Evolutionary conservation across 1,140 invertebrate genomes (phyloP).

Genomic region (Ericerus pela): DNA sequence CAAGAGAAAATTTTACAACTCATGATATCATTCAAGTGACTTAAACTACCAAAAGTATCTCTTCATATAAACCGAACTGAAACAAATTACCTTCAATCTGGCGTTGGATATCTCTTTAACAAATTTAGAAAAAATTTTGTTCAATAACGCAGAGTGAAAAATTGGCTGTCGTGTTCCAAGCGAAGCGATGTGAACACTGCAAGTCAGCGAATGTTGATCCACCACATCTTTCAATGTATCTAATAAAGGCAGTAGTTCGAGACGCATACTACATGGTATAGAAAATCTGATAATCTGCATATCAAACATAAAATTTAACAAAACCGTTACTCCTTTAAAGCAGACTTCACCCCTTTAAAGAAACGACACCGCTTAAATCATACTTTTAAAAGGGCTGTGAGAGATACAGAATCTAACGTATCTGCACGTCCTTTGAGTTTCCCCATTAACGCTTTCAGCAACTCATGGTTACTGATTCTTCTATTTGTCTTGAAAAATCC

Average conservation of each 20-base stretch:
- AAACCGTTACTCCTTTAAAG: too few relatives aligned
- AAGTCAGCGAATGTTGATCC: slow-evolving; percentile 6
- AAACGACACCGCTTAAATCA: too few relatives aligned
- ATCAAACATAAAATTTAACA: background rate
- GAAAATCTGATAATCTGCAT: background rate
- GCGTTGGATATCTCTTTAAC: slow-evolving; percentile 1
- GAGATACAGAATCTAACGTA: background rate
- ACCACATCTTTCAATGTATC: background rate
- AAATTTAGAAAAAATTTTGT: background rate
- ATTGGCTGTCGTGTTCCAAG: slow-evolving; percentile 13
- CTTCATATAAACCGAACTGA: background rate
- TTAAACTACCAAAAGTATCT: too few relatives aligned
- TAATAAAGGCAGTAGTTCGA: background rate
- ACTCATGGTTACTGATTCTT: background rate
- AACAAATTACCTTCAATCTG: background rate
- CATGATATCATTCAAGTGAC: too few relatives aligned
- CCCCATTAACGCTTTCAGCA: background rate
- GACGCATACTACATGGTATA: background rate
- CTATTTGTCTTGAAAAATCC: background rate
- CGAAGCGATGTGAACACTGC: slow-evolving; percentile 13
- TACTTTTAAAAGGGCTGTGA: background rate
- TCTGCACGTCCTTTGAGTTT: background rate
- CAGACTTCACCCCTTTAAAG: too few relatives aligned
- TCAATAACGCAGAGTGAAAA: background rate
- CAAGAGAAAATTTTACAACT: too few relatives aligned